These are phyloP conservation scores for Clarias macrocephalus DNA, from an alignment of 2,113 vertebrate species.

Conservation along the genomic window DNA sequence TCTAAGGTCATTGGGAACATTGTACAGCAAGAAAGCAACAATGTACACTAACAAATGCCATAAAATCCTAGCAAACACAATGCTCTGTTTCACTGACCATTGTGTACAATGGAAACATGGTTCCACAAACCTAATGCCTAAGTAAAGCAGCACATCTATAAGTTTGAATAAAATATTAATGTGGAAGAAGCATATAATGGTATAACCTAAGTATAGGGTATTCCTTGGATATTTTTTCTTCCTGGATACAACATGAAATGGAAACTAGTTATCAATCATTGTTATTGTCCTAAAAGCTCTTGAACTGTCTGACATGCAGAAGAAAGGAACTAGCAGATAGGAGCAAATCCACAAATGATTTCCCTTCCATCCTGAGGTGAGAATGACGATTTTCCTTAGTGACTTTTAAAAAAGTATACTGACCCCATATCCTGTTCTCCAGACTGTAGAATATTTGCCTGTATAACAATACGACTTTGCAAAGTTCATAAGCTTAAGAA, in stretches of 20 bases:
- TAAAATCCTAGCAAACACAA: constrained; percentile 19
- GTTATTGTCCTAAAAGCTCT: background rate
- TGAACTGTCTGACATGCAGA: constrained; percentile 22
- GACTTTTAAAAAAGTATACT: constrained; percentile 20
- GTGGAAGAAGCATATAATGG: background rate
- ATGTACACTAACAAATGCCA: constrained; percentile 9
- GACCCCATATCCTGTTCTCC: constrained; percentile 3
- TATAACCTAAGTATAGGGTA: background rate
- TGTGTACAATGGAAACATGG: background rate
- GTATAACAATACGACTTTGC: constrained; percentile 7
- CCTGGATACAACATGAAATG: background rate
- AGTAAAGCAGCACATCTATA: background rate
- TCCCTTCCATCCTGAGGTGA: constrained; percentile 12
- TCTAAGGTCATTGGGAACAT: background rate
- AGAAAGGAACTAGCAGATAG: constrained; percentile 33
- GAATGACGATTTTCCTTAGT: constrained; percentile 30
- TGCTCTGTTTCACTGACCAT: background rate
- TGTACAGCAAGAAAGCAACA: background rate
- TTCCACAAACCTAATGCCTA: background rate
- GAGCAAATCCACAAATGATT: constrained; percentile 17
- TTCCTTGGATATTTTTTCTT: background rate
- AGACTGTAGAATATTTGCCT: constrained; percentile 1
- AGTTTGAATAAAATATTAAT: background rate
- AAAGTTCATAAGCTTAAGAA: background rate
- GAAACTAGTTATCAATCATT: constrained; percentile 19